Evolutionary conservation across 92 coral and sea anemone genomes (phyloP).

Genomic region (Plumapathes pennacea): DNA sequence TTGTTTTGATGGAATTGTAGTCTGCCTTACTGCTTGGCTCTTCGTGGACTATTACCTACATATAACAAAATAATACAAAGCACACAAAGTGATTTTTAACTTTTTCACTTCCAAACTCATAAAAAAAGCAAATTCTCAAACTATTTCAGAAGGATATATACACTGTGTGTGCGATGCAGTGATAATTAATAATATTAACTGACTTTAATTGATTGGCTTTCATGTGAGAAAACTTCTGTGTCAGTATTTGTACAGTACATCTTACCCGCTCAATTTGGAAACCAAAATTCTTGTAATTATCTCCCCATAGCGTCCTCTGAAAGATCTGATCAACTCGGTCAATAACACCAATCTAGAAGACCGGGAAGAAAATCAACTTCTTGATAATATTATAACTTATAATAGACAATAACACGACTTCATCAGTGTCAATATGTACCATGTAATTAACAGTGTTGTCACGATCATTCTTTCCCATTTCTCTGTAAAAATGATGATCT

Average conservation of each 20-base stretch:
- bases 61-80: background rate
- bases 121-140: too few relatives aligned
- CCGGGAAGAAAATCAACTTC: background rate
- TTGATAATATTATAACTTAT: background rate
- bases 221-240: too few relatives aligned
- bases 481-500: constrained; percentile 56
- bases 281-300: constrained; percentile 58
- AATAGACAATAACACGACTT: background rate
- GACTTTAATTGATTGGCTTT: too few relatives aligned
- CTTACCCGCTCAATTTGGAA: constrained; percentile 76
- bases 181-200: too few relatives aligned
- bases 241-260: background rate
- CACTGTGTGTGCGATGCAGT: too few relatives aligned
- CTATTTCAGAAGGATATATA: too few relatives aligned
- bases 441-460: constrained; percentile 74
- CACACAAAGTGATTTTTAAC: background rate
- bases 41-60: constrained; percentile 54
- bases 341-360: constrained; percentile 69
- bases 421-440: constrained; percentile 23
- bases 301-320: constrained; percentile 66
- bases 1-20: constrained; percentile 15
- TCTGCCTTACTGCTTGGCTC: background rate
- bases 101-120: too few relatives aligned
- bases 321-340: constrained; percentile 82
- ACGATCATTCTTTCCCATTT: constrained; percentile 47